Percentiles rank a stretch among this genome's conserved stretches.
phyloP scores from a whole-genome alignment of 2,113 vertebrate genomes.

The Burhinus oedicnemus region DNA sequence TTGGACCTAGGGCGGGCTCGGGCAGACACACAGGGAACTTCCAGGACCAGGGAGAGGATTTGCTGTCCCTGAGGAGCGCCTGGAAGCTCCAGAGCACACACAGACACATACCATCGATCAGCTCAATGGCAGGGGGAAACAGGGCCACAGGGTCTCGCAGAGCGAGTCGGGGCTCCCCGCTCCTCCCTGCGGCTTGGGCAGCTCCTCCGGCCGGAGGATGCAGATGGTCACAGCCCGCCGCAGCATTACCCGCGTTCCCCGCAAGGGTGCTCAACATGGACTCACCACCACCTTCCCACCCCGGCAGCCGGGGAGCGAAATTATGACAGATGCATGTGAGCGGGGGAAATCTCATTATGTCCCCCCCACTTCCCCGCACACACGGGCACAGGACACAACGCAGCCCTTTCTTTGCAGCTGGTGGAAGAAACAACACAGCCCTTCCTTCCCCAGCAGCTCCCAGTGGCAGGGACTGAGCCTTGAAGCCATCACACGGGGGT shows the following conservation, averaged over 20 bases:
- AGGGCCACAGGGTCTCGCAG: background rate
- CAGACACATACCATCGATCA: background rate
- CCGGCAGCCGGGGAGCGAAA: accelerated
- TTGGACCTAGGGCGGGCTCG: background rate
- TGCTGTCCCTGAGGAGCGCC: background rate
- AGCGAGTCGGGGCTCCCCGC: background rate
- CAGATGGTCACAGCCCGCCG: no score
- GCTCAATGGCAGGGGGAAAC: background rate
- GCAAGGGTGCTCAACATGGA: accelerated
- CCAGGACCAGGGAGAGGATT: accelerated
- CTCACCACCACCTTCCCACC: background rate
- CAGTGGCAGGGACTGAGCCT: accelerated
- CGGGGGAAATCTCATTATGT: background rate
- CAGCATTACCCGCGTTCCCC: accelerated
- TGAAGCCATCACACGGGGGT: background rate
- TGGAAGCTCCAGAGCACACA: background rate
- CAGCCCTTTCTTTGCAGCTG: background rate
- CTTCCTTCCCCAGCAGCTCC: background rate
- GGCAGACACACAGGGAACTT: background rate
- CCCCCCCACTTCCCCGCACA: accelerated
- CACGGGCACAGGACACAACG: background rate
- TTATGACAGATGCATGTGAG: background rate
- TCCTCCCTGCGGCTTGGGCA: background rate
- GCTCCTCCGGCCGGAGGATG: background rate
- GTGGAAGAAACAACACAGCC: background rate